These are phyloP conservation scores for Gephyroberyx darwinii DNA, from an alignment of 2,797 vertebrate species.

Conservation along the genomic window DNA sequence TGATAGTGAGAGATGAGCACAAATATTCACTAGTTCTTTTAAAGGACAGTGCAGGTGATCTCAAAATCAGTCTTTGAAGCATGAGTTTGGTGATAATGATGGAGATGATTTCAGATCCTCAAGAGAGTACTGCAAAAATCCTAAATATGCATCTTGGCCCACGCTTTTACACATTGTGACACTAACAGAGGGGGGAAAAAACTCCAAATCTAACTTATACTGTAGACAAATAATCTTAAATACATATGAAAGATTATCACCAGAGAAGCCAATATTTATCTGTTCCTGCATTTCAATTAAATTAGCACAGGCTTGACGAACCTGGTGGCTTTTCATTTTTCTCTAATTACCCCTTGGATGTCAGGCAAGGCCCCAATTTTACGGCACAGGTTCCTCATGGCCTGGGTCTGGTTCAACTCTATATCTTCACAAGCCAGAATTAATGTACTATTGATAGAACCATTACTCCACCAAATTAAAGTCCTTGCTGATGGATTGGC, in stretches of 20 bases:
- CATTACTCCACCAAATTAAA: constrained; percentile 99
- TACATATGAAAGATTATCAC: constrained; percentile 74
- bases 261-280: constrained; percentile 83
- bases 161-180: constrained; percentile 27
- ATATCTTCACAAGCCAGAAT: constrained; percentile 99
- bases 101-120: background rate
- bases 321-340: constrained; percentile 93
- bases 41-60: background rate
- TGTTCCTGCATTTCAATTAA: constrained; percentile 94
- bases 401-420: constrained; percentile 94
- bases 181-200: constrained; percentile 45
- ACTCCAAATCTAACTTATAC: constrained; percentile 56
- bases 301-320: constrained; percentile 91
- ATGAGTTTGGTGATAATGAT: constrained; percentile 1
- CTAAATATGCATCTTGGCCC: background rate
- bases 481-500: constrained; percentile 98
- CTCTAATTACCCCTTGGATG: constrained; percentile 93
- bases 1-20: background rate
- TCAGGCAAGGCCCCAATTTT: constrained; percentile 89
- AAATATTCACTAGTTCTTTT: background rate
- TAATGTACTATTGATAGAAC: constrained; percentile 99
- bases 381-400: constrained; percentile 85
- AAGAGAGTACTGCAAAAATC: background rate
- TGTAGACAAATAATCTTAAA: constrained; percentile 65
- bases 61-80: background rate